Percentiles rank a stretch among this genome's conserved stretches.
Conservation (phyloP, 2,113 vertebrate genomes). For the Notarius lentiginosus region DNA sequence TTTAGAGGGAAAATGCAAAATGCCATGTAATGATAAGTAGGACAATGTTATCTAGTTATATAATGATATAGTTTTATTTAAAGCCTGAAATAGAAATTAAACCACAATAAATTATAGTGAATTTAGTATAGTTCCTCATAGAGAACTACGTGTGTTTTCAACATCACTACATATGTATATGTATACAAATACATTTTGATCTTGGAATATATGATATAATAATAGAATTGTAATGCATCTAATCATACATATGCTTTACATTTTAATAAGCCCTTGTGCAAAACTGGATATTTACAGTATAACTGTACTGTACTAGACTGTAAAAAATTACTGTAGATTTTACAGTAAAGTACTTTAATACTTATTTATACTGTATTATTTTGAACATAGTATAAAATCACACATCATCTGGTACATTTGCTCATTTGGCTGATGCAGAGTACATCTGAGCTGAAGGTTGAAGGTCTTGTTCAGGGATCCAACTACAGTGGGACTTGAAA, state of each 20-base stretch:
- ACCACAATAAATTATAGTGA: not conserved
- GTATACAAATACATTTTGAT: not conserved
- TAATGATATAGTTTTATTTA: not conserved
- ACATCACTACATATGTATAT: not conserved
- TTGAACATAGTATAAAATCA: too few species aligned
- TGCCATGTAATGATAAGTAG: not conserved
- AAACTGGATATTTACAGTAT: not conserved
- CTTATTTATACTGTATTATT: too few species aligned
- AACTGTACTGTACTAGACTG: not conserved
- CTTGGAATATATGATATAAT: not conserved
- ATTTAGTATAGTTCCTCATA: not conserved
- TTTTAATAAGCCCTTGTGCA: not conserved
- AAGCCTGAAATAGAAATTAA: not conserved
- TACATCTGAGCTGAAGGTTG: too few species aligned
- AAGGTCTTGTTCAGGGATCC: too few species aligned
- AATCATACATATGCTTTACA: not conserved
- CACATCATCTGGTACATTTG: too few species aligned
- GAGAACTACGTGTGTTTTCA: not conserved
- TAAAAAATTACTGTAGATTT: not conserved
- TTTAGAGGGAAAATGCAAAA: too few species aligned
- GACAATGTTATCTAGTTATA: not conserved
- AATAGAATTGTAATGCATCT: not conserved
- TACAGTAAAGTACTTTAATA: too few species aligned
- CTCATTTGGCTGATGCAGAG: too few species aligned
- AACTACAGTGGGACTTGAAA: too few species aligned